These are phyloP conservation scores for Mormyrus iriodes DNA, from an alignment of 2,113 vertebrate genomes.

Conservation along the genomic window DNA sequence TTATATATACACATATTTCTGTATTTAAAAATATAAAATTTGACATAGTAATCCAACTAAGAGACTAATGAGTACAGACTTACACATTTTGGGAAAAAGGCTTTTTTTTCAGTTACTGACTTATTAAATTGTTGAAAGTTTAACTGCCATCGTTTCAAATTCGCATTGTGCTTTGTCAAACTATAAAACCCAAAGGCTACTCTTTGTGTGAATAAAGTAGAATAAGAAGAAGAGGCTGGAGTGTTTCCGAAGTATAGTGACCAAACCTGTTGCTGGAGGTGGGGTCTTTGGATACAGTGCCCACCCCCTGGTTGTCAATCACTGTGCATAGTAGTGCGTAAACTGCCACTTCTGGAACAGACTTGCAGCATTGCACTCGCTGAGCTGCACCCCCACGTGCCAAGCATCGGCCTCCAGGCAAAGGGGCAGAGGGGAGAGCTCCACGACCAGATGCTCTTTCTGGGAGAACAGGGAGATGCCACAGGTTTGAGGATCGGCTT, in stretches of 20 bases:
- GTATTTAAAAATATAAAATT: neutral
- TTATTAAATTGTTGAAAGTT: neutral
- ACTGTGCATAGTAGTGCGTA: conserved; percentile 66
- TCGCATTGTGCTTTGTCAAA: neutral
- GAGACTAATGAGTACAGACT: neutral
- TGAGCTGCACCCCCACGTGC: conserved; percentile 44
- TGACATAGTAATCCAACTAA: neutral
- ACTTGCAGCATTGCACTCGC: conserved; percentile 59
- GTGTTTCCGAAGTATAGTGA: neutral
- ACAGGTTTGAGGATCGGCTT: neutral
- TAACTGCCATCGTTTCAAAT: neutral
- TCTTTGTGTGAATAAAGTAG: neutral
- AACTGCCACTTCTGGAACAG: conserved; percentile 84
- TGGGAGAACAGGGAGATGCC: conserved; percentile 40
- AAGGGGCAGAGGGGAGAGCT: conserved; percentile 46
- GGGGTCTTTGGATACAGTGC: neutral
- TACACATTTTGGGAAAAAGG: neutral
- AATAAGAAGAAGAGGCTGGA: neutral
- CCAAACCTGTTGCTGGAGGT: neutral
- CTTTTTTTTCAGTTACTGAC: neutral
- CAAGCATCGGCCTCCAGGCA: conserved; percentile 67
- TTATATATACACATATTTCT: neutral
- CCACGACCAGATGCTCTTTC: conserved; percentile 71
- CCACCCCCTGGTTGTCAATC: conserved; percentile 31
- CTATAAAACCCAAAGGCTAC: neutral